Conservation (phyloP, 2,888 invertebrate genomes). For the Malthinus flaveolus region DNA sequence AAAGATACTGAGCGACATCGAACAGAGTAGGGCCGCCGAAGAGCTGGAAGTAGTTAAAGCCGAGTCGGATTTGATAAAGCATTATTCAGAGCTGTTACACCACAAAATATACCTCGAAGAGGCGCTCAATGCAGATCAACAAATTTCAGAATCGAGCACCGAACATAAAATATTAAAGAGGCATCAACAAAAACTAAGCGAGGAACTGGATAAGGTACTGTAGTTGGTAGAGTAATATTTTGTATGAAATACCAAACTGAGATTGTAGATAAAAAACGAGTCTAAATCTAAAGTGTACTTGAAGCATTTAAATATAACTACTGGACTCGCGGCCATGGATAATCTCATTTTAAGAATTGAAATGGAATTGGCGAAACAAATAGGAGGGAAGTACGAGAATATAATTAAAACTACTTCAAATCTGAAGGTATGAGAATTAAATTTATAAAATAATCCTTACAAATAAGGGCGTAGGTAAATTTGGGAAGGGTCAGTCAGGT, state of each 20-base stretch:
- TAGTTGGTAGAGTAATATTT: background rate
- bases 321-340: constrained; percentile 45
- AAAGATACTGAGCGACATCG: constrained; percentile 35
- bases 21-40: constrained; percentile 28
- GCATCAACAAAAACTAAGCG: constrained; percentile 33
- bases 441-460: background rate
- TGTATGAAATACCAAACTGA: background rate
- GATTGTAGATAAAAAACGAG: constrained; percentile 11
- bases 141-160: constrained; percentile 6
- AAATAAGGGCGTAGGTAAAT: no score
- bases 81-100: constrained; percentile 42
- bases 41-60: constrained; percentile 32
- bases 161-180: constrained; percentile 23
- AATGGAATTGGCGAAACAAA: constrained; percentile 41
- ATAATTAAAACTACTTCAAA: constrained; percentile 17
- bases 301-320: constrained; percentile 43
- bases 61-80: constrained; percentile 40
- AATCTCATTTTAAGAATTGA: constrained; percentile 46
- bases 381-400: constrained; percentile 29
- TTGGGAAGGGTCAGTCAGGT: no score
- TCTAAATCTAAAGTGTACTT: constrained; percentile 32
- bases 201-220: constrained; percentile 24
- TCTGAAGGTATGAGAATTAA: constrained; percentile 26
- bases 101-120: constrained; percentile 41
- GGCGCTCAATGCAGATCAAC: constrained; percentile 15